phyloP scores from a whole-genome alignment of 1,140 invertebrate species.

The Pogonognathellus flavescens region DNA sequence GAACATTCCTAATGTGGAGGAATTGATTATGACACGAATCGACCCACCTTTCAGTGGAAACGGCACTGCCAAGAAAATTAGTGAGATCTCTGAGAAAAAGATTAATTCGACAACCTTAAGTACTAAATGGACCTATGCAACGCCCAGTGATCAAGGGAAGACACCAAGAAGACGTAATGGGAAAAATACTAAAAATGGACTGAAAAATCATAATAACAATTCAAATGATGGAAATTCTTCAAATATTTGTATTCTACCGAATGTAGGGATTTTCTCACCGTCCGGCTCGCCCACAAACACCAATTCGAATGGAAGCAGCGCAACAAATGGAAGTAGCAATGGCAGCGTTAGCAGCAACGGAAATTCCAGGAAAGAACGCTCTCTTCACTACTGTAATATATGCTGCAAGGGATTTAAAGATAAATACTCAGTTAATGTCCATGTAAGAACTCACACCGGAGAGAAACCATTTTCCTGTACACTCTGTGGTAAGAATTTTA shows the following conservation, averaged over 20 bases:
- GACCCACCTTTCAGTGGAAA: slow-evolving; percentile 43
- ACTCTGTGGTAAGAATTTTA: slow-evolving; percentile 89
- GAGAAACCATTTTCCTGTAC: slow-evolving; percentile 92
- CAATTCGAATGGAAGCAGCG: slow-evolving; percentile 63
- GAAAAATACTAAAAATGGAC: slow-evolving; percentile 50
- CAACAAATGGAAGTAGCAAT: slow-evolving; percentile 39
- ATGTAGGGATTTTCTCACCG: slow-evolving; percentile 47
- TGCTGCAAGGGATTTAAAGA: slow-evolving; percentile 94
- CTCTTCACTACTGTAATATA: slow-evolving; percentile 89
- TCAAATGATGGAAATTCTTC: slow-evolving; percentile 32
- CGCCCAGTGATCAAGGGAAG: slow-evolving; percentile 50
- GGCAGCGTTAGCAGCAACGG: slow-evolving; percentile 52
- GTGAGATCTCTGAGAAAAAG: slow-evolving; percentile 61
- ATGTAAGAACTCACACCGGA: slow-evolving; percentile 90
- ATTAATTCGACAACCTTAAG: slow-evolving; percentile 65
- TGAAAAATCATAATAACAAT: slow-evolving; percentile 45
- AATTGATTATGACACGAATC: slow-evolving; percentile 66
- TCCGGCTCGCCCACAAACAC: slow-evolving; percentile 18
- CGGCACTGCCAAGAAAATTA: slow-evolving; percentile 48
- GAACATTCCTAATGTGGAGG: slow-evolving; percentile 65
- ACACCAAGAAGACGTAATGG: slow-evolving; percentile 40
- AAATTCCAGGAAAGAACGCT: slow-evolving; percentile 80
- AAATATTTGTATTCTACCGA: not conserved
- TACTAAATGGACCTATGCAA: slow-evolving; percentile 65
- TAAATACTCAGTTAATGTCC: slow-evolving; percentile 93